Evolutionary conservation across 1,140 invertebrate species (phyloP).

Genomic region (Chymomyza costata): DNA sequence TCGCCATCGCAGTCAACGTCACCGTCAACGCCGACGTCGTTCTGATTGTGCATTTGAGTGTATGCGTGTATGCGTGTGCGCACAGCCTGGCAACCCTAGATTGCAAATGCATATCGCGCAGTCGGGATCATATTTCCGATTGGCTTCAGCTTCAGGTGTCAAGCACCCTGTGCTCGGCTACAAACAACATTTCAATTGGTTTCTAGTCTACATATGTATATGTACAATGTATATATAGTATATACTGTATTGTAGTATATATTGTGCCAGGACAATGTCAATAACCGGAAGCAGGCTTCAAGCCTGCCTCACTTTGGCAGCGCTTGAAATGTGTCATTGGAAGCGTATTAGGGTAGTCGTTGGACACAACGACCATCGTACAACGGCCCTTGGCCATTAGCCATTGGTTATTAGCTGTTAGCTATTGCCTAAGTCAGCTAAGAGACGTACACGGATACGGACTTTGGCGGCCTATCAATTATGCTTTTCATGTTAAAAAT

Average conservation of each 20-base stretch:
- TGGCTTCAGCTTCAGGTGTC: slow-evolving; percentile 29
- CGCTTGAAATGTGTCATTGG: slow-evolving; percentile 22
- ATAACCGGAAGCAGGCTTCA: slow-evolving; percentile 1
- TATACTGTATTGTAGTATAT: neutral
- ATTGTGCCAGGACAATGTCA: neutral
- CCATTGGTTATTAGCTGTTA: too few species aligned
- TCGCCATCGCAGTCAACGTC: neutral
- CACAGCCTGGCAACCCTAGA: slow-evolving; percentile 4
- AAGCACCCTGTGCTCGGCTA: slow-evolving; percentile 30
- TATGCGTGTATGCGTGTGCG: neutral
- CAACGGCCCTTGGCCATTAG: too few species aligned
- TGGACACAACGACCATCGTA: too few species aligned
- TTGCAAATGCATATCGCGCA: slow-evolving; percentile 35
- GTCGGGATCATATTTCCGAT: slow-evolving; percentile 49
- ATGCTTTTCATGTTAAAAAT: too few species aligned
- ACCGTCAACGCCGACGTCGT: neutral
- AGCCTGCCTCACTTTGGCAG: slow-evolving; percentile 53
- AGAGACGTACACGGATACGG: too few species aligned
- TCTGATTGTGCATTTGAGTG: neutral
- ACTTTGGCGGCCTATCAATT: too few species aligned
- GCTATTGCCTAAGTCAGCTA: too few species aligned
- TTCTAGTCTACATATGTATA: neutral
- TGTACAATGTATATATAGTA: neutral
- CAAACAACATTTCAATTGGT: neutral
- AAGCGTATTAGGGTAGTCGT: slow-evolving; percentile 9